Base-by-base conservation (phyloP, 2,797 vertebrate species). In the Staurois parvus region DNA sequence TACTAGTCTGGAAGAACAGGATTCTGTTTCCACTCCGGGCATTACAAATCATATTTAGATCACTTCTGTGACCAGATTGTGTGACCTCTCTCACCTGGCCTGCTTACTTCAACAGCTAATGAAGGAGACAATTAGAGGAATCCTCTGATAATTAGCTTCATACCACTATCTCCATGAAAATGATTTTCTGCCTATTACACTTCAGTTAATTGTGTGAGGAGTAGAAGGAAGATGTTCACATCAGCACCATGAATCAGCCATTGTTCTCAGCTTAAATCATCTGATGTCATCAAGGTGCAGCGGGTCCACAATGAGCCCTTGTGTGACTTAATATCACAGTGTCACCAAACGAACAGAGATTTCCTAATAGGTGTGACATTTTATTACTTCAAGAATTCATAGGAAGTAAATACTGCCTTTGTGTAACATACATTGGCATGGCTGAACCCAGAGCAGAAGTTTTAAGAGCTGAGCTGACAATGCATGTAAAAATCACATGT, bases 341-440 rank as follows among this genome's bases (percentile, higher is more conserved):
- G 64, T 72, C 74, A 70, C 40, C 45, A 6, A 34, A 11, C 40
- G 21, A 84, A 70, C 17, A 15, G 59, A 32, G 30, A 72, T 79
- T 84, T 73, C 52, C 64, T 84, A 73, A 72, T 84, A 72, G 67
- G 45, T 59, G 64, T 76, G n/a, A 69, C 48, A 72, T 76, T 21
- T 12, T 70, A 24, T 42, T 75, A 30, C 56, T 24, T 77, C 24
- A 69, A 30, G 72, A 48, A 34, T 59, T 74, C 37, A 56, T 56
- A 32, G 64, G 15, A 52, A 67, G 48, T 73, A 40, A 64, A 78
- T 79, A 30, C 76, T 19, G 68, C 24, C 72, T 62, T 74, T 70
- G 48, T 81, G 45, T 30, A 32, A 59, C 32, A 13, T 12, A 52
- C 34, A 45, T 21, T n/a, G 34, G 29, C 30, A 76, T 62, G 15